phyloP scores from a whole-genome alignment of 2,113 vertebrate species.

The Lophius piscatorius region DNA sequence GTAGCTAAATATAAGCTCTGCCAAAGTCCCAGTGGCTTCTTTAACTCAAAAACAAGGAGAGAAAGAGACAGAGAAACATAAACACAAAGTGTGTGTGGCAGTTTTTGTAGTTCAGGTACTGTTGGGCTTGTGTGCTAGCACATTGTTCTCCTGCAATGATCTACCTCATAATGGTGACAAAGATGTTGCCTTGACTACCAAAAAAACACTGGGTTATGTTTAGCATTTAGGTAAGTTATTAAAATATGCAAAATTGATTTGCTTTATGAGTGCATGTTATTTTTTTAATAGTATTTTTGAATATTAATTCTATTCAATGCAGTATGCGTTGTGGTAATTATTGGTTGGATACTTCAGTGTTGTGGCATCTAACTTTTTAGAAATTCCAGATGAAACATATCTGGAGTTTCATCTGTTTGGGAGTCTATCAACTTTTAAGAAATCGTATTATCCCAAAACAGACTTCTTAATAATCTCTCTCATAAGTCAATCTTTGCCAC shows the following conservation, averaged over 20 bases:
- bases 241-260: no score
- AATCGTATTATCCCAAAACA: no score
- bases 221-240: neutral
- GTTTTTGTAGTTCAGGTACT: neutral
- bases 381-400: neutral
- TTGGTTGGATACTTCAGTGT: neutral
- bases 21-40: constrained; percentile 26
- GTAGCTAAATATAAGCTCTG: constrained; percentile 55
- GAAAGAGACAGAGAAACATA: neutral
- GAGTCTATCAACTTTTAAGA: no score
- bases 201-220: neutral
- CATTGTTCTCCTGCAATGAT: constrained; percentile 4
- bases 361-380: neutral
- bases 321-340: neutral
- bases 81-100: neutral
- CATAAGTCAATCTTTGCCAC: no score
- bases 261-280: no score
- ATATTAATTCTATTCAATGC: neutral
- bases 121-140: constrained; percentile 2
- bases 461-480: no score
- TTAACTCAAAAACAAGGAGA: constrained; percentile 6
- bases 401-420: no score
- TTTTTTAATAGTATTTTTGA: neutral
- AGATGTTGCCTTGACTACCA: neutral
- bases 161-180: neutral